A percentile compares a stretch with the other conserved stretches of the same genome.
Conservation (phyloP, 2,113 vertebrate species). For the Siniperca chuatsi region DNA sequence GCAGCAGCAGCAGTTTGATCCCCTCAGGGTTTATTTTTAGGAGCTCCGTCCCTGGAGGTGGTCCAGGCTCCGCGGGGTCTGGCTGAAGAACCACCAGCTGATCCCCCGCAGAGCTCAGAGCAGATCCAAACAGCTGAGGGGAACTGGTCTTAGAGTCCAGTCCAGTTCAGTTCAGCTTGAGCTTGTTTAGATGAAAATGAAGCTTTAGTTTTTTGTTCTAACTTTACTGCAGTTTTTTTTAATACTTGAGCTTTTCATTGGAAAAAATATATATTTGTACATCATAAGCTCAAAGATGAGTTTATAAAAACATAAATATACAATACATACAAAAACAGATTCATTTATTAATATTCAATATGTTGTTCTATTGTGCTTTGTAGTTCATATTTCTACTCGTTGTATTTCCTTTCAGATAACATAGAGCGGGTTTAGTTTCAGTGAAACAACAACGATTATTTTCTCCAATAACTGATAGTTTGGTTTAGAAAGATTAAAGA, state of each 20-base stretch:
- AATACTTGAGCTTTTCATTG: no score
- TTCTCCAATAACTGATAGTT: no score
- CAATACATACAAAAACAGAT: no score
- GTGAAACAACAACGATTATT: neutral
- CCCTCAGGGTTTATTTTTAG: slow-evolving; percentile 42
- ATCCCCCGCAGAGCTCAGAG: slow-evolving; percentile 16
- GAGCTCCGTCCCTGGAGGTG: neutral
- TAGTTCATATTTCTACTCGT: neutral
- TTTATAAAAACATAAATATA: no score
- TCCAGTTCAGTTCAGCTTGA: neutral
- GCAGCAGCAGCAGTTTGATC: neutral
- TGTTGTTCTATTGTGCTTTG: neutral
- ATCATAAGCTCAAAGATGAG: no score
- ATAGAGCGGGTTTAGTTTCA: neutral
- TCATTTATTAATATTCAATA: no score
- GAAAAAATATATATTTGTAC: no score
- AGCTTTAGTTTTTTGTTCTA: no score
- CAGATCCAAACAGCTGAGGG: slow-evolving; percentile 23
- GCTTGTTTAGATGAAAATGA: neutral
- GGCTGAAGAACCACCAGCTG: slow-evolving; percentile 21
- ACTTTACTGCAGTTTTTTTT: no score
- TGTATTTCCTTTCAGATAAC: neutral
- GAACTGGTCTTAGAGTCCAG: neutral
- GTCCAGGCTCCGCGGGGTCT: slow-evolving; percentile 38
- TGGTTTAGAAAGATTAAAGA: no score